A percentile compares a stretch with the other conserved stretches of the same genome.
Conservation (phyloP, 2,888 invertebrate species). For the Drosophila kambysellisi region DNA sequence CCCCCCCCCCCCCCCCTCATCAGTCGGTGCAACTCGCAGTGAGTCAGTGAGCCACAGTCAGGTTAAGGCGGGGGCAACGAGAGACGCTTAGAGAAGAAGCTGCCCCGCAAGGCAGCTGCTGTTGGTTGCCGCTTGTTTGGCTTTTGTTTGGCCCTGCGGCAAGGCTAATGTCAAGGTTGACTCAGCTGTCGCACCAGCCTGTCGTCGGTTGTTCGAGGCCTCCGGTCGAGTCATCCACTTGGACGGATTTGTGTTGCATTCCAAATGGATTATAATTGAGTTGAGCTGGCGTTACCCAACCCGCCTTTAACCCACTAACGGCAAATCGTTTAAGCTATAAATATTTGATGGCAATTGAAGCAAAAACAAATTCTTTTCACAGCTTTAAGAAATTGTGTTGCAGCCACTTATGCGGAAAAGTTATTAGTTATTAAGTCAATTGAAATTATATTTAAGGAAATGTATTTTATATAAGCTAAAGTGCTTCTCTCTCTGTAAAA, state of each 20-base stretch:
- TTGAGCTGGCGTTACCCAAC: conserved; percentile 37
- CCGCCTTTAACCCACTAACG: conserved; percentile 38
- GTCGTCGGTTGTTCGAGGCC: conserved; percentile 35
- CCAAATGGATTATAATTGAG: conserved; percentile 68
- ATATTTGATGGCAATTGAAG: neutral
- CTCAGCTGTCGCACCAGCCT: conserved; percentile 46
- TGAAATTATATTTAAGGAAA: neutral
- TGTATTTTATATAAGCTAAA: neutral
- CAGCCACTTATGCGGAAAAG: neutral
- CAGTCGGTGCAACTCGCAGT: conserved; percentile 20
- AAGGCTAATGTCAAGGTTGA: conserved; percentile 75
- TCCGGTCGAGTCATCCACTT: conserved; percentile 42
- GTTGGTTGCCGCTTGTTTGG: conserved; percentile 21
- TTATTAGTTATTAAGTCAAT: neutral
- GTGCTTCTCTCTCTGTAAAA: neutral
- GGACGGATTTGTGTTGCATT: conserved; percentile 60
- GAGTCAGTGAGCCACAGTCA: conserved; percentile 51
- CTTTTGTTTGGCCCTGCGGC: conserved; percentile 60
- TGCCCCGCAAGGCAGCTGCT: conserved; percentile 12
- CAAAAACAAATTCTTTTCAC: too few species aligned
- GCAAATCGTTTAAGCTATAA: neutral
- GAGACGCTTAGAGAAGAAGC: conserved; percentile 33
- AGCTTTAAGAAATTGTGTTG: neutral
- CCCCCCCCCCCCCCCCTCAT: neutral
- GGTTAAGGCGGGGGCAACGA: neutral